Base-by-base conservation (phyloP, 2,888 invertebrate genomes). In the Polyploca ridens region DNA sequence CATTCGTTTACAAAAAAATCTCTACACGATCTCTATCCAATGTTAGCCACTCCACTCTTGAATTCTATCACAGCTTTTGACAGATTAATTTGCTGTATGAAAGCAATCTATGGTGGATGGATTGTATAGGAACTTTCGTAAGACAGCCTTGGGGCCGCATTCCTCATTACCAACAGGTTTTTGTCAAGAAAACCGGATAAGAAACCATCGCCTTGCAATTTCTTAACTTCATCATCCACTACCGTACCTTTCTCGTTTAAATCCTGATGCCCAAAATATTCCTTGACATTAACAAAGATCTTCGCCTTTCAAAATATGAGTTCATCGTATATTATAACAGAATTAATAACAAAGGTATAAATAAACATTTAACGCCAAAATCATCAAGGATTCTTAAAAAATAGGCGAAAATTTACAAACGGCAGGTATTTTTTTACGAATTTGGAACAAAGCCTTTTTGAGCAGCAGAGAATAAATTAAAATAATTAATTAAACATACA, bases 151-250 rank as follows among this genome's bases (percentile, higher is more conserved):
- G 83, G 74, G 79, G 79, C 81, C 79, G 78, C 89, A 90, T 90
- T 88, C 89, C 83, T 73, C 63, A 61, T 35, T 16, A 68, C 66
- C 79, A 77, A 88, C 90, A 77, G 87, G 90, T 90, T 61, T 87
- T 78, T 69, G 70, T 77, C 71, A 79, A 80, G 82, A 82, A 82
- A 88, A 88, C 88, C 86, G 86, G 87, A 83, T 84, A 75, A 72
- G 76, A 78, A 77, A 77, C 72, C 73, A 73, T 72, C 70, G 67
- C 70, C 68, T 69, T 67, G 73, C 78, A 76, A 78, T 82, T 82
- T 79, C 78, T 75, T 71, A 71, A 70, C 66, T 71, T 68, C 14
- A 19, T 5, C 49, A 16, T 49, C 6, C 3, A 54, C 14, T 19
- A 54, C 19, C 16, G 54, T 10, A 5, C 14, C 16, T 19, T 54